phyloP scores from a whole-genome alignment of 2,888 invertebrate genomes.

The Pristionchus mayeri region DNA sequence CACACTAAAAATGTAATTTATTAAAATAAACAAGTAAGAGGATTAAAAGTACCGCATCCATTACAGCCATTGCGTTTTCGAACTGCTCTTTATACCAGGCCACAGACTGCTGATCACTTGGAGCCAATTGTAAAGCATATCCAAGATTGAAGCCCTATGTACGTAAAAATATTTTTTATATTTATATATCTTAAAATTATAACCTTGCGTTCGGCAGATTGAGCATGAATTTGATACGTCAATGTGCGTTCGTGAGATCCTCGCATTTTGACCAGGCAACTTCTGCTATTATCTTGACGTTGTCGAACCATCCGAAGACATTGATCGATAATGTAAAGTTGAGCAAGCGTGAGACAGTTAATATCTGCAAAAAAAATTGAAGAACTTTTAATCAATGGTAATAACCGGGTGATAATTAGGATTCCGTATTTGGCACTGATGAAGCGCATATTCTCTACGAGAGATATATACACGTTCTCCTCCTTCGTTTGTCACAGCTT shows the following conservation, averaged over 20 bases:
- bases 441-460: too few species aligned
- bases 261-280: not conserved
- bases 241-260: not conserved
- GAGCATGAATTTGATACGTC: not conserved
- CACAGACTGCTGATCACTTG: not conserved
- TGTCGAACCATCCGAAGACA: not conserved
- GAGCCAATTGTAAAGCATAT: not conserved
- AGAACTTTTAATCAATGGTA: too few species aligned
- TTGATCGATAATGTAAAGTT: not conserved
- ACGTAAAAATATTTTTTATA: too few species aligned
- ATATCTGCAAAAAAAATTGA: not conserved
- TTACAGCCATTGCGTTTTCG: not conserved
- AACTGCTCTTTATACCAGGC: not conserved
- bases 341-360: slow-evolving; percentile 6
- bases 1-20: not conserved
- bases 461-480: too few species aligned
- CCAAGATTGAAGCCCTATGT: not conserved
- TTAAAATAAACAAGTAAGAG: not conserved
- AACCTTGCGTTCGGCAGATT: not conserved
- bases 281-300: not conserved
- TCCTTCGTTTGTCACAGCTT: too few species aligned
- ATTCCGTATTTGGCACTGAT: too few species aligned
- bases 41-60: not conserved
- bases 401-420: too few species aligned
- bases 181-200: not conserved